A percentile compares a stretch with the other conserved stretches of the same genome.
Conservation (phyloP, 2,113 vertebrate genomes). For the Sardina pilchardus region DNA sequence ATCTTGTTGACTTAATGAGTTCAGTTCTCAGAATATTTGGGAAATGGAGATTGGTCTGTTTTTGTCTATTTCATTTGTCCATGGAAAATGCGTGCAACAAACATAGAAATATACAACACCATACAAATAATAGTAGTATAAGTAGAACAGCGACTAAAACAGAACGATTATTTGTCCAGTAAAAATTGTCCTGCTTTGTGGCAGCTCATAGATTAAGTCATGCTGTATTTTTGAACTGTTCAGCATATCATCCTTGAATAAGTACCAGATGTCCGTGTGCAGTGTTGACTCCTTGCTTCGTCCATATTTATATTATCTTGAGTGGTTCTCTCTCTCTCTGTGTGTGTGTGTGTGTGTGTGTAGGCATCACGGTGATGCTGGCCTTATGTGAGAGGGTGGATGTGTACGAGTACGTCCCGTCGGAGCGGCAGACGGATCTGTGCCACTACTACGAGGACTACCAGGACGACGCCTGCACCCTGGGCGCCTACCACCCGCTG, state of each 20-base stretch:
- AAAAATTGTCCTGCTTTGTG: too few species aligned
- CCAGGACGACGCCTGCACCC: constrained; percentile 78
- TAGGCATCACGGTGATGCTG: constrained; percentile 87
- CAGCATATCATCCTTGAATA: not conserved
- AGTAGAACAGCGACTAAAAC: not conserved
- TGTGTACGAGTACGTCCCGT: constrained; percentile 84
- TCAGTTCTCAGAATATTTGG: too few species aligned
- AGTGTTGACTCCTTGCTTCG: not conserved
- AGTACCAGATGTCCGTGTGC: not conserved
- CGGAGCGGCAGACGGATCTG: constrained; percentile 74
- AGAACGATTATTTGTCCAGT: not conserved
- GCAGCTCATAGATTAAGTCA: too few species aligned
- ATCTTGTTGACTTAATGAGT: too few species aligned
- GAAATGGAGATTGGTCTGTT: too few species aligned
- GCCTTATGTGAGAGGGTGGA: constrained; percentile 78
- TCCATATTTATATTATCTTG: not conserved
- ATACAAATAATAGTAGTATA: not conserved
- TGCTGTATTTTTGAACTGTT: not conserved
- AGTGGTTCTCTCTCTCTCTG: not conserved
- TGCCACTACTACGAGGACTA: constrained; percentile 84
- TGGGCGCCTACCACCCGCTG: constrained; percentile 83
- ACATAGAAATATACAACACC: not conserved
- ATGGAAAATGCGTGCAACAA: not conserved
- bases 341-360: constrained; percentile 6
- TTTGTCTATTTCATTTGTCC: not conserved